phyloP scores from a whole-genome alignment of 2,797 vertebrate genomes.

The Semotilus atromaculatus region DNA sequence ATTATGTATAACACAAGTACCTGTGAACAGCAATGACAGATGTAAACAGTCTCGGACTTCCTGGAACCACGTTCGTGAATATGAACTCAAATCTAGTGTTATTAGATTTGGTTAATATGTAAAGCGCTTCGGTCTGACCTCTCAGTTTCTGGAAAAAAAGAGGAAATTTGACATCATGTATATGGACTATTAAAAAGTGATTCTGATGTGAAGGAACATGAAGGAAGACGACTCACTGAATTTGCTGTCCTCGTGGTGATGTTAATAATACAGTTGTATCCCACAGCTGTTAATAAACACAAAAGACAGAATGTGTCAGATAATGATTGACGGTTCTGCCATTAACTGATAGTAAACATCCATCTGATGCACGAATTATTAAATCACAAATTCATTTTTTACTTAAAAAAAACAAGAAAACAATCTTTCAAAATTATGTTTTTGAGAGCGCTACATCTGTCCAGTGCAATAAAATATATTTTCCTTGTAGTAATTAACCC shows the following conservation, averaged over 20 bases:
- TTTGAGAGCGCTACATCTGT: background rate
- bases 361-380: background rate
- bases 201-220: slow-evolving; percentile 50
- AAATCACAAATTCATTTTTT: background rate
- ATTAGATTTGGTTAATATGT: slow-evolving; percentile 97
- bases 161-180: background rate
- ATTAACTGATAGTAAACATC: background rate
- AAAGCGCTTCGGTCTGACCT: slow-evolving; percentile 98
- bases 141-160: slow-evolving; percentile 88
- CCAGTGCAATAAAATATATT: background rate
- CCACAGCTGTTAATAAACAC: slow-evolving; percentile 85
- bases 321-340: background rate
- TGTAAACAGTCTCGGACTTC: slow-evolving; percentile 95
- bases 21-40: slow-evolving; percentile 98
- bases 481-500: background rate
- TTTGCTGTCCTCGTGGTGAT: slow-evolving; percentile 97
- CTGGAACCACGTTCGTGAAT: slow-evolving; percentile 96
- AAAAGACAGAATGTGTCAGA: background rate
- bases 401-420: background rate
- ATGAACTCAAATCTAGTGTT: slow-evolving; percentile 99
- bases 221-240: slow-evolving; percentile 69
- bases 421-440: background rate
- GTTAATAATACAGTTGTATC: slow-evolving; percentile 96
- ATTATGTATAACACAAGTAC: slow-evolving; percentile 69
- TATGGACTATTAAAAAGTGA: background rate